Evolutionary conservation across 2,888 invertebrate species (phyloP), one percentile per base, ranked within the genome.

Genomic region (Drosophila greeni): DNA sequence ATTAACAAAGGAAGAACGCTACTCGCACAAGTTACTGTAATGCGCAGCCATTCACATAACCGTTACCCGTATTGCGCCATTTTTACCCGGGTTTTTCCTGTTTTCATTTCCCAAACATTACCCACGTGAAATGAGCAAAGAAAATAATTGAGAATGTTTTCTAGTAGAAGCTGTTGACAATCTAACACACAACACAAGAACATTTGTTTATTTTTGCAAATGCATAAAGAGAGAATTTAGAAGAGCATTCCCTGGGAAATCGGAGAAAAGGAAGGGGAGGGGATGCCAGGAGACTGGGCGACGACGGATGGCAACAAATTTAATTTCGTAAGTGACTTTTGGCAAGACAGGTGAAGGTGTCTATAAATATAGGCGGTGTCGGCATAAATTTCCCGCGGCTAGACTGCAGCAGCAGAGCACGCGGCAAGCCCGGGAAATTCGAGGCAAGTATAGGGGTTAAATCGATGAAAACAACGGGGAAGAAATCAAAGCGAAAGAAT

Each of bases 281-380:
- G 23, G 5, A 4, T 11, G 29, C 11, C 51, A 37, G 55, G 52
- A 57, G 62, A 7, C 40, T 40, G 14, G 11, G 42, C 29, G 29
- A 31, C 45, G 45, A 45, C 29, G 20, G 31, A 58, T 62, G 62
- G 67, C 69, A 74, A 47, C 72, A 76, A 80, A 82, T 80, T 79
- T 80, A 82, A 80, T 80, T 79, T 82, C 72, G 73, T 80, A 79
- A 82, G 80, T 80, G 82, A 80, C 75, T 80, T 71, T 76, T 73
- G 72, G 71, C 71, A 71, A 75, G 78, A 70, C 78, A 78, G 78
- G 75, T 78, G 78, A 80, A 77, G 73, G 75, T 61, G 72, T 75
- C 75, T 78, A 78, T 78, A 78, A 78, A 78, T 78, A 78, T 77
- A 72, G 68, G 77, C 77, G 66, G 70, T 72, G 75, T 75, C 73